phyloP scores from a whole-genome alignment of 2,113 vertebrate genomes.

The Paramormyrops kingsleyae region DNA sequence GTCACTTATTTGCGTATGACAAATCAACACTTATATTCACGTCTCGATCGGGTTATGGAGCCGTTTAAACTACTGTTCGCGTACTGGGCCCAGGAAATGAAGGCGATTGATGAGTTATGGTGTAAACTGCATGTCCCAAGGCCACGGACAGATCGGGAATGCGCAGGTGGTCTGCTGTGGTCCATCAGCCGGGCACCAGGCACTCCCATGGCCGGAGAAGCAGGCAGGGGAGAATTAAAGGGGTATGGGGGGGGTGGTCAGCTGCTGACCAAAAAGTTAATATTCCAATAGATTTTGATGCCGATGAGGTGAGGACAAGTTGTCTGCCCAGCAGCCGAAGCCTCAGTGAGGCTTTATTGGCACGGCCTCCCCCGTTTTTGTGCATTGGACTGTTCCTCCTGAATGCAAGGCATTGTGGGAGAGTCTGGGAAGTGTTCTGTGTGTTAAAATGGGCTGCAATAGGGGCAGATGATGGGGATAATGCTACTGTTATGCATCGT shows the following conservation, averaged over 20 bases:
- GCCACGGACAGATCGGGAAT: neutral
- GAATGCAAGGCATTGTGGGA: neutral
- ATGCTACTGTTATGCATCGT: neutral
- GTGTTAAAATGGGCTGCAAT: neutral
- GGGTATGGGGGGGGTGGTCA: neutral
- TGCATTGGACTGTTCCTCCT: neutral
- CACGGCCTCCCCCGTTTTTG: neutral
- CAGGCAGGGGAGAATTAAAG: neutral
- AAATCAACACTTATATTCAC: neutral
- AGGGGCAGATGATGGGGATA: neutral
- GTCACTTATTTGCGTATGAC: neutral
- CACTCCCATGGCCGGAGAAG: neutral
- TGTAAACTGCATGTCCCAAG: neutral
- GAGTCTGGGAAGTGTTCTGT: neutral
- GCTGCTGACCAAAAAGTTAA: neutral
- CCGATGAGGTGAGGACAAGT: neutral
- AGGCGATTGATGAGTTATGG: neutral
- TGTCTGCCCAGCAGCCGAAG: neutral
- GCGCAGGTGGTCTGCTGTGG: neutral
- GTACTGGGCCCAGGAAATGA: neutral
- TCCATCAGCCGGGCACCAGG: neutral
- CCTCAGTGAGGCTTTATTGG: neutral
- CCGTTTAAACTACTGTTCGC: neutral
- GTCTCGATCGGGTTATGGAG: neutral
- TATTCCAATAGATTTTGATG: conserved; percentile 13